These are phyloP conservation scores for Diplolepis rosae DNA, from an alignment of 2,888 invertebrate species.

Conservation along the genomic window DNA sequence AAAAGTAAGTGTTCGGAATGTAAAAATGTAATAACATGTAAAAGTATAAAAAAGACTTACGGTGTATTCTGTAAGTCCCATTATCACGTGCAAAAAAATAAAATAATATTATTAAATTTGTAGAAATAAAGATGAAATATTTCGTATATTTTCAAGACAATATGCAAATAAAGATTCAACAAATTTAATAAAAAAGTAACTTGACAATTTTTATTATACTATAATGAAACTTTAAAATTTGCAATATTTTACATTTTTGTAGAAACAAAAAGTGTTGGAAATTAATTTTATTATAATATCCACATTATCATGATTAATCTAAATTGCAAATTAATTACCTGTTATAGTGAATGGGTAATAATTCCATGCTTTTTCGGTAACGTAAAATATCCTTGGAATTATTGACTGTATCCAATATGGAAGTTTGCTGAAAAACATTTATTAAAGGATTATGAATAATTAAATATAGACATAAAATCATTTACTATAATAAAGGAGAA, in stretches of 20 bases:
- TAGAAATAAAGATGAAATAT: too few relatives aligned
- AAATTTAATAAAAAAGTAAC: too few relatives aligned
- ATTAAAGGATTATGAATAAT: neutral
- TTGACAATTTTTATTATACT: too few relatives aligned
- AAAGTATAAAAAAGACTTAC: slow-evolving; percentile 75
- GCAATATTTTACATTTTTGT: too few relatives aligned
- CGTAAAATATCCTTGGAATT: slow-evolving; percentile 92
- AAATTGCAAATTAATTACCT: slow-evolving; percentile 74
- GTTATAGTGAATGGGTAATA: slow-evolving; percentile 94
- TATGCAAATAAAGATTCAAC: slow-evolving; percentile 57
- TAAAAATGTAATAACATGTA: neutral
- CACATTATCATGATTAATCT: too few relatives aligned
- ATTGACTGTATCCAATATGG: slow-evolving; percentile 93
- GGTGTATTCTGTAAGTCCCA: slow-evolving; percentile 79
- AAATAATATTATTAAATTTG: neutral
- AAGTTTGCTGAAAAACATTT: slow-evolving; percentile 79
- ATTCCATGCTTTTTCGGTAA: slow-evolving; percentile 96
- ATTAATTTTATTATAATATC: too few relatives aligned
- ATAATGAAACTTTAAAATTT: too few relatives aligned
- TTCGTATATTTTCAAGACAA: too few relatives aligned
- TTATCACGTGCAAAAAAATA: neutral
- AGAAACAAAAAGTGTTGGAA: neutral
- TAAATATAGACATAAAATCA: too few relatives aligned
- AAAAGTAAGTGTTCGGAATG: slow-evolving; percentile 29
- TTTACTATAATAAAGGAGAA: too few relatives aligned